Percentiles rank a stretch among this genome's conserved stretches.
Conservation (phyloP, 2,797 vertebrate genomes). For the Chromobotia macracanthus region DNA sequence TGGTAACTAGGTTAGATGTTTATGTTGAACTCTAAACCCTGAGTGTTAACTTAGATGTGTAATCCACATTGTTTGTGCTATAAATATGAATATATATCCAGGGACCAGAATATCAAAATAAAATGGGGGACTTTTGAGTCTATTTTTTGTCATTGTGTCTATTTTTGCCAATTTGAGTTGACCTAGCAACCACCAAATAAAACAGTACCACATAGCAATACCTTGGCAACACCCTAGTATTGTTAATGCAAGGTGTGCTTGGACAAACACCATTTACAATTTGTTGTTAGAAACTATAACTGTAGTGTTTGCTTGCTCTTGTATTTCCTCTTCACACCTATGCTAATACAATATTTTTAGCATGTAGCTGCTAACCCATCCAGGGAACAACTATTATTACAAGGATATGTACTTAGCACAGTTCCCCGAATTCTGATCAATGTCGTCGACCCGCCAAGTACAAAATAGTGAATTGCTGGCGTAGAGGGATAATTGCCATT, state of each 20-base stretch:
- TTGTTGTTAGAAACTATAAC: not conserved
- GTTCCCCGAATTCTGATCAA: conserved; percentile 67
- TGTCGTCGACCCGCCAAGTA: conserved; percentile 76
- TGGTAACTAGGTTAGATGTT: not conserved
- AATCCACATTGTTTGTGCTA: not conserved
- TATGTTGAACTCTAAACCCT: too few species aligned
- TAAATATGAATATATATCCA: not conserved
- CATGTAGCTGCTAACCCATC: conserved; percentile 19
- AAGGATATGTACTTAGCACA: conserved; percentile 70
- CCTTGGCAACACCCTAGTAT: not conserved
- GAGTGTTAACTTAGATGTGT: not conserved
- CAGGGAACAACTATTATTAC: conserved; percentile 53
- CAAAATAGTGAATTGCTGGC: conserved; percentile 79
- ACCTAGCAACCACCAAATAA: not conserved
- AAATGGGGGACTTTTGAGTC: not conserved
- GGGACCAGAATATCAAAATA: not conserved
- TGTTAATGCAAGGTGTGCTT: not conserved
- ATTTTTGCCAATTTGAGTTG: too few species aligned
- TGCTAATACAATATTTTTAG: conserved; percentile 1
- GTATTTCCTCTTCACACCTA: not conserved
- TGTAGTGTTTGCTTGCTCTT: not conserved
- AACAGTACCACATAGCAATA: not conserved
- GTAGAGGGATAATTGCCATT: conserved; percentile 79
- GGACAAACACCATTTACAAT: not conserved
- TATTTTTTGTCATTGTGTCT: not conserved